Evolutionary conservation across 2,888 invertebrate species (phyloP), one percentile per base, ranked within the genome.

Genomic region (Drosophila quasianomalipes): DNA sequence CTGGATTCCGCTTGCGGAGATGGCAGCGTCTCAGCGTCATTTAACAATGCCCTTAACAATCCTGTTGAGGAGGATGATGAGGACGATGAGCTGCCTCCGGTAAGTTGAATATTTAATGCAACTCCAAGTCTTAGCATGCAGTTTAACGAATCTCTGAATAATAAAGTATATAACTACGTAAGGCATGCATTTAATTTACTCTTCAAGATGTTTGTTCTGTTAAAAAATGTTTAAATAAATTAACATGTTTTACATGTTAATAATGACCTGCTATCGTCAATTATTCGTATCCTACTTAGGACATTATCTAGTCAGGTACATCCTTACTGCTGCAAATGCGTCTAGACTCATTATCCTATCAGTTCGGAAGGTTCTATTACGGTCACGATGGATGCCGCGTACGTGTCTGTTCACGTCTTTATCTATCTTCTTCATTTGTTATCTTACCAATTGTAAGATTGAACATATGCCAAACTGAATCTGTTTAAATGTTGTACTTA

Each of bases 1-100:
- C 28, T 78, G 22, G 82, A 84, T 65, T 70, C 55, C 14, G 53
- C 26, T n/a, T 58, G 59, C 35, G 33, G 49, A 19, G 88, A 91
- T 73, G 87, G 74, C 44, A 80, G 70, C 16, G 52, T 44, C 22
- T 72, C 77, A 19, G 49, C 73, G 41, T 64, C 71, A 22, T 75
- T 69, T 35, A 68, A 75, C 41, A 70, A 70, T 62, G 62, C 66
- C 31, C 70, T 76, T 33, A 58, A 64, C 4, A 65, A 72, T 59
- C 70, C 80, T 9, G 74, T 74, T n/a, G 73, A 73, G 12, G 82
- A 84, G 28, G 76, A 85, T 30, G 90, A 90, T 30, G 91, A 90
- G 33, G 85, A 87, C 44, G 87, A 89, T 44, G 68, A 77, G 39
- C 35, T 86, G 71, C 78, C 85, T 14, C 66, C 76, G 64, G 92